A percentile compares a stretch with the other conserved stretches of the same genome.
Conservation (phyloP, 2,888 invertebrate genomes). For the Hyposoter dolosus region DNA sequence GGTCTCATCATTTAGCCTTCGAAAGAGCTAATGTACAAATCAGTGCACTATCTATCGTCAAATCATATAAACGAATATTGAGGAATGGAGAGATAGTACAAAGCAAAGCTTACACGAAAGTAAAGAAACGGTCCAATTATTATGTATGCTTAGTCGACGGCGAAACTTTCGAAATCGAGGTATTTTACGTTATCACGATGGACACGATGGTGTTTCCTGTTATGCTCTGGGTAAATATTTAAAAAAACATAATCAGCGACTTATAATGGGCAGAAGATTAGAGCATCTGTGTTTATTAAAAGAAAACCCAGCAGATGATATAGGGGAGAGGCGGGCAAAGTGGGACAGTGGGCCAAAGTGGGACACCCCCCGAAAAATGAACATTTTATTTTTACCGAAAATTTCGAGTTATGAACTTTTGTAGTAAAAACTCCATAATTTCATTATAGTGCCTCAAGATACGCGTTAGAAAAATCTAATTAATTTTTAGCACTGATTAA, state of each 20-base stretch:
- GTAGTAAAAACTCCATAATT: too few relatives aligned
- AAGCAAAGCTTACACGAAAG: slow-evolving; percentile 42
- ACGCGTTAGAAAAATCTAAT: too few relatives aligned
- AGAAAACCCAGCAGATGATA: slow-evolving; percentile 19
- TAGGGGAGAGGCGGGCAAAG: not conserved
- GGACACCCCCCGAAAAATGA: not conserved
- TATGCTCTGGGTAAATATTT: slow-evolving; percentile 46
- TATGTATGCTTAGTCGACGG: slow-evolving; percentile 32
- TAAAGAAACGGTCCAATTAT: slow-evolving; percentile 49
- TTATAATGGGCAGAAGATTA: slow-evolving; percentile 31
- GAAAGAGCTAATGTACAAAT: slow-evolving; percentile 36
- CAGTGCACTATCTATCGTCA: not conserved
- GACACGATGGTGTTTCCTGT: slow-evolving; percentile 1
- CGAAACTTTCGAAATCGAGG: slow-evolving; percentile 32
- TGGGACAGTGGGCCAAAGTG: not conserved
- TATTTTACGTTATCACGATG: slow-evolving; percentile 27
- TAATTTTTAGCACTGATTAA: too few relatives aligned
- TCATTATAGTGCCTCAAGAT: too few relatives aligned
- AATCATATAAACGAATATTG: slow-evolving; percentile 38
- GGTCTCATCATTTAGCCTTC: slow-evolving; percentile 30
- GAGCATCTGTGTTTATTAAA: slow-evolving; percentile 37
- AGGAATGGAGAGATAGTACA: slow-evolving; percentile 35
- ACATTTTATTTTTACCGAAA: too few relatives aligned
- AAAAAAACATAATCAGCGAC: slow-evolving; percentile 10
- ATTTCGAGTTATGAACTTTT: too few relatives aligned